These are phyloP conservation scores for Clarias macrocephalus DNA, from an alignment of 2,113 vertebrate genomes.

Conservation along the genomic window DNA sequence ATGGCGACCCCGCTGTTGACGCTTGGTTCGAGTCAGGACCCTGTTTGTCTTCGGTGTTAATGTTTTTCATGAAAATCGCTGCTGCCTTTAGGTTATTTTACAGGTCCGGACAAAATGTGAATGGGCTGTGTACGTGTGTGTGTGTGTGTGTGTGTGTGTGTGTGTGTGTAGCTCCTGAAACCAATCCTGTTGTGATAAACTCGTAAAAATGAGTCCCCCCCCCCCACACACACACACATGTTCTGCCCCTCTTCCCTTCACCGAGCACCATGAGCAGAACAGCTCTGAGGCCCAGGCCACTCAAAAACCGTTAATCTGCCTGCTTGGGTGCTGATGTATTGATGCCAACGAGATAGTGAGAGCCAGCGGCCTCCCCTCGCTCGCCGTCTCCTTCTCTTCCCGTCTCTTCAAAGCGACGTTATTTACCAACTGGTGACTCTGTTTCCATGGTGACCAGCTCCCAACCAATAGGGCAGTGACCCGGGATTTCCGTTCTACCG, in stretches of 20 bases:
- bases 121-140: not conserved
- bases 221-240: not conserved
- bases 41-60: not conserved
- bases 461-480: constrained; percentile 36
- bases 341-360: constrained; percentile 70
- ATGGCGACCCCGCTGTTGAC: too few species aligned
- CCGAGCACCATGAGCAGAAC: constrained; percentile 65
- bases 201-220: constrained; percentile 48
- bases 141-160: not conserved
- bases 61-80: not conserved
- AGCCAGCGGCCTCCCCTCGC: constrained; percentile 24
- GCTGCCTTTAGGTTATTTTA: not conserved
- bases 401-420: constrained; percentile 55
- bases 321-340: constrained; percentile 74
- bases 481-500: not conserved
- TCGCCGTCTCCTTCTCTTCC: constrained; percentile 1
- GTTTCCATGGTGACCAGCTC: constrained; percentile 51
- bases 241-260: constrained; percentile 62
- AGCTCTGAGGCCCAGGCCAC: constrained; percentile 70
- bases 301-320: constrained; percentile 74
- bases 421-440: constrained; percentile 62
- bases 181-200: constrained; percentile 43
- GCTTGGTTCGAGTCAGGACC: not conserved
- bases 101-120: not conserved
- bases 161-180: constrained; percentile 39